phyloP scores from a whole-genome alignment of 1,140 invertebrate species.

The Drosophila kanapiae region DNA sequence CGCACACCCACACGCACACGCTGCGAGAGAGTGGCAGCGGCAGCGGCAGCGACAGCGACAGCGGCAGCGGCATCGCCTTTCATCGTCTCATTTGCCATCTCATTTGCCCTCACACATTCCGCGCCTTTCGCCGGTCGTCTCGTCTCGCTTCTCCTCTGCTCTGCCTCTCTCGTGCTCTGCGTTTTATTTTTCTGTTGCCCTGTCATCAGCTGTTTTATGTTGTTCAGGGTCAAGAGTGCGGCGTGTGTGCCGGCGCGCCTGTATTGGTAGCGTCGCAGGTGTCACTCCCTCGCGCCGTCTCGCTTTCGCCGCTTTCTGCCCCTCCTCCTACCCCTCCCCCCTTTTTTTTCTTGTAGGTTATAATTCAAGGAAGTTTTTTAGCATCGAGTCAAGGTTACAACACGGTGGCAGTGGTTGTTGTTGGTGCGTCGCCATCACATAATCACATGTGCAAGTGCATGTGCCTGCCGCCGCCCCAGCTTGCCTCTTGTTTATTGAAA shows the following conservation, averaged over 20 bases:
- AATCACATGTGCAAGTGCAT: constrained; percentile 3
- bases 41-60: not conserved
- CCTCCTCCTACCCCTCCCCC: too few species aligned
- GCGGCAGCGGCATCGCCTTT: constrained; percentile 7
- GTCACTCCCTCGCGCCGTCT: constrained; percentile 38
- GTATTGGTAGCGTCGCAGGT: constrained; percentile 61
- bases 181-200: constrained; percentile 25
- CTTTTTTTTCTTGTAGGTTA: constrained; percentile 50
- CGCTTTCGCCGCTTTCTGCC: not conserved
- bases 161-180: constrained; percentile 6
- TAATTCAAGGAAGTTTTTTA: constrained; percentile 73
- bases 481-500: constrained; percentile 59
- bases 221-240: constrained; percentile 79
- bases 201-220: constrained; percentile 82
- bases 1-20: not conserved
- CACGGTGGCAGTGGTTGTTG: constrained; percentile 1
- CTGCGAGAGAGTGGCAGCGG: not conserved
- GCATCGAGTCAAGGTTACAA: constrained; percentile 63
- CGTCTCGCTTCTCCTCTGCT: constrained; percentile 7
- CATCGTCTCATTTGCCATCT: constrained; percentile 38
- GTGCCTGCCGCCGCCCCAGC: not conserved
- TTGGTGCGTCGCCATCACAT: not conserved
- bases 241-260: constrained; percentile 24
- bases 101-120: constrained; percentile 13
- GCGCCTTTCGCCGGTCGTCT: not conserved